phyloP scores from a whole-genome alignment of 2,113 vertebrate species.

The Pseudopipra pipra region DNA sequence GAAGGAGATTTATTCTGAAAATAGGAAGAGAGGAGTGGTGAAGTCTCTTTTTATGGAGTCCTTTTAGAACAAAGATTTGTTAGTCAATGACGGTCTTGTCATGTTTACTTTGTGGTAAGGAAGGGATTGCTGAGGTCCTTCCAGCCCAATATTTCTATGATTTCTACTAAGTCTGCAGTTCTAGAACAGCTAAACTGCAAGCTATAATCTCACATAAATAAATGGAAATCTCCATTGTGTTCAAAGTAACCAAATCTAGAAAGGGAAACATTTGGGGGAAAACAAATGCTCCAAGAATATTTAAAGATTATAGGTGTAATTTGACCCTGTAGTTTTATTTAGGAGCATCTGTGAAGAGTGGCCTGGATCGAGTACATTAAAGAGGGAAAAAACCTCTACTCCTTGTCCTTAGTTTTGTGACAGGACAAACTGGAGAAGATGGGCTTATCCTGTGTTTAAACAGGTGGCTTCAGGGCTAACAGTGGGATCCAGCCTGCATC shows the following conservation, averaged over 20 bases:
- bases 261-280: background rate
- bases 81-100: background rate
- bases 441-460: background rate
- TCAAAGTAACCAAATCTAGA: background rate
- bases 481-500: background rate
- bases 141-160: background rate
- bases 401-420: background rate
- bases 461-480: background rate
- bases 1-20: conserved; percentile 20
- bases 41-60: background rate
- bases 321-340: background rate
- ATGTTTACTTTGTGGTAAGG: background rate
- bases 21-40: background rate
- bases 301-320: background rate
- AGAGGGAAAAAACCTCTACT: background rate
- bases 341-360: background rate
- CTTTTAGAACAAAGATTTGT: background rate
- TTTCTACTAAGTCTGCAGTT: background rate
- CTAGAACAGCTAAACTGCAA: background rate
- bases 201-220: background rate
- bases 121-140: background rate
- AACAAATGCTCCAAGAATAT: background rate
- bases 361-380: background rate
- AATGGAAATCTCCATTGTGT: background rate
- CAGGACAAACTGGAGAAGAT: background rate